phyloP scores from a whole-genome alignment of 2,888 invertebrate species.

The Fragum sueziense region DNA sequence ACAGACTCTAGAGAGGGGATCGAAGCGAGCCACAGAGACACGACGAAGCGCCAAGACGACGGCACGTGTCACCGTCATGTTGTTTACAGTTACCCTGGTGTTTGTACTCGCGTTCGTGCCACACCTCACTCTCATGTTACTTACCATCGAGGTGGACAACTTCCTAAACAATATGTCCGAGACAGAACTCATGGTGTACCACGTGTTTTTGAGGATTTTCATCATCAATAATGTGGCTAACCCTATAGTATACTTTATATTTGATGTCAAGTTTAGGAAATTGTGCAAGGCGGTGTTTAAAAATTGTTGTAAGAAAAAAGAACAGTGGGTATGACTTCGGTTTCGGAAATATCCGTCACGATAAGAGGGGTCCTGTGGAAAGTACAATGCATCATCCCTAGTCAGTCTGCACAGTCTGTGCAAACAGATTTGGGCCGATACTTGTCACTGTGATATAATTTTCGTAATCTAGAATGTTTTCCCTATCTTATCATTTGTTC shows the following conservation, averaged over 20 bases:
- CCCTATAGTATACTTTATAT: constrained; percentile 59
- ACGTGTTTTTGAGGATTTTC: constrained; percentile 56
- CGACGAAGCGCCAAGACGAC: constrained; percentile 35
- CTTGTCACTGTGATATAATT: no score
- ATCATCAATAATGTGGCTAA: constrained; percentile 60
- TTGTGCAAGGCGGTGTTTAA: constrained; percentile 22
- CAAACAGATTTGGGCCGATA: no score
- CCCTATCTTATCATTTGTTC: no score
- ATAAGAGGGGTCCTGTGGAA: background rate
- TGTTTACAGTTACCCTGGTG: constrained; percentile 53
- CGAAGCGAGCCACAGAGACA: background rate
- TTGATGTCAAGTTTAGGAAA: constrained; percentile 54
- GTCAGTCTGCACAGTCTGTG: no score
- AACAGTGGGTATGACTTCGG: background rate
- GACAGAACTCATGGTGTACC: constrained; percentile 37
- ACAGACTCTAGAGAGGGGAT: background rate
- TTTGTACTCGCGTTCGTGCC: constrained; percentile 52
- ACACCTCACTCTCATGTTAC: constrained; percentile 50
- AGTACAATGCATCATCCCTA: no score
- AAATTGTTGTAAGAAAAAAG: background rate
- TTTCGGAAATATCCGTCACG: background rate
- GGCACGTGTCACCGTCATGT: constrained; percentile 52
- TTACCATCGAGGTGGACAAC: constrained; percentile 15
- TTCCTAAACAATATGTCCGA: constrained; percentile 40
- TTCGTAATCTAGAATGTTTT: no score